Percentiles rank a stretch among this genome's conserved stretches.
Evolutionary conservation across 2,113 vertebrate species (phyloP).

Genomic region (Peromyscus polionotus): DNA sequence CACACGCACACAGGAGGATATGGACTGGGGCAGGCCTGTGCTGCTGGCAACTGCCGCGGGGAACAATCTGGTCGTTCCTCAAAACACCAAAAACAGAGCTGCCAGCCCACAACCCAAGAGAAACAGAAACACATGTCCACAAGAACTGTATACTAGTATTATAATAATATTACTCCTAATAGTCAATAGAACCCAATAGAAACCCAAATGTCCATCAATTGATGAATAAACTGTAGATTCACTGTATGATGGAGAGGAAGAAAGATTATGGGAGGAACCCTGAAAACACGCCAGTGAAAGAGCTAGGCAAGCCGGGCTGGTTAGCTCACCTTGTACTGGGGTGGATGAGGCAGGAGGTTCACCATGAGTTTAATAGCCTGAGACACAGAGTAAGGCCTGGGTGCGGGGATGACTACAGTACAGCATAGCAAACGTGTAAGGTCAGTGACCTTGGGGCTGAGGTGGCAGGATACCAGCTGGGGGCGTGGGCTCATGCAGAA

Average conservation of each 20-base stretch:
- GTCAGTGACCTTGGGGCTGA: neutral
- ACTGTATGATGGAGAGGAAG: too few relatives aligned
- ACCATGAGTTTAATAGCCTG: neutral
- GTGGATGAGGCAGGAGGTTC: neutral
- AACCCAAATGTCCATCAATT: too few relatives aligned
- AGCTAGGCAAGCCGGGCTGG: neutral
- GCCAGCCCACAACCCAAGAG: neutral
- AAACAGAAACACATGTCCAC: neutral
- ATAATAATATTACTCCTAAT: neutral
- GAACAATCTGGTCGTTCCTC: neutral
- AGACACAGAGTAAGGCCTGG: neutral
- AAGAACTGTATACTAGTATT: too few relatives aligned
- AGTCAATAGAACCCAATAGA: accelerated
- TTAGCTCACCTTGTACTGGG: neutral
- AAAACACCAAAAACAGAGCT: neutral
- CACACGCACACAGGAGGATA: neutral
- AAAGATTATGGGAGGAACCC: neutral
- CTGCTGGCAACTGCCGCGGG: neutral
- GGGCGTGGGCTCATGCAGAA: accelerated
- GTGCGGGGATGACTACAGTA: neutral
- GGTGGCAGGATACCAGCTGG: neutral
- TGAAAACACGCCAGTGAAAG: neutral
- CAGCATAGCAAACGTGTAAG: neutral
- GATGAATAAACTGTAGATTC: neutral
- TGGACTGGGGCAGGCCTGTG: neutral